These are phyloP conservation scores for Nephila pilipes DNA, from an alignment of 1,140 invertebrate species.

Conservation along the genomic window DNA sequence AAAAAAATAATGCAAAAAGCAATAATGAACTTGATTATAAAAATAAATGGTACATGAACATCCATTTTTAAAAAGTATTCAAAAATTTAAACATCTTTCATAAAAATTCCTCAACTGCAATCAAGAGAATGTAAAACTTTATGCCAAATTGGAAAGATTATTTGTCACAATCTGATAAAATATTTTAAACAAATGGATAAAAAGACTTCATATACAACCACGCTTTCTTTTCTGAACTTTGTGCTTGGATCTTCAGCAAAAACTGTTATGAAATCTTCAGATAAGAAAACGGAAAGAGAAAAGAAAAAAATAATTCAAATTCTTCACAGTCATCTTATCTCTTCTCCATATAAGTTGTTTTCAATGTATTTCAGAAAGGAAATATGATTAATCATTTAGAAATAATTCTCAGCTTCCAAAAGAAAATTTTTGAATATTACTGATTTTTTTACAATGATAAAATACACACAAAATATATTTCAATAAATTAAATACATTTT, in stretches of 20 bases:
- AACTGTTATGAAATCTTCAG: slow-evolving; percentile 64
- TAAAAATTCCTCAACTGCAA: neutral
- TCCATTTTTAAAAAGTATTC: neutral
- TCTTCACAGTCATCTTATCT: slow-evolving; percentile 55
- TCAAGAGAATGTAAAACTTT: neutral
- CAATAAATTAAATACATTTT: neutral
- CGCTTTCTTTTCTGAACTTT: slow-evolving; percentile 52
- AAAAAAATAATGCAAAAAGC: neutral
- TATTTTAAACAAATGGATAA: slow-evolving; percentile 29
- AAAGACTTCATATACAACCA: neutral
- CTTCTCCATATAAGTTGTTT: slow-evolving; percentile 3
- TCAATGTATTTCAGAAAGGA: neutral
- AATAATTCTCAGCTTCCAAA: too few relatives aligned
- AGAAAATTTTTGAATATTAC: too few relatives aligned
- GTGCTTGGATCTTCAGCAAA: slow-evolving; percentile 39
- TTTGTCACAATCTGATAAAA: slow-evolving; percentile 17
- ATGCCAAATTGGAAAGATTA: neutral
- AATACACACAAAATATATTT: neutral
- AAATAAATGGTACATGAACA: neutral
- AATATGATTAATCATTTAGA: neutral
- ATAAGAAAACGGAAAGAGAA: slow-evolving; percentile 50
- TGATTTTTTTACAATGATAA: neutral
- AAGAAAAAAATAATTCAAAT: slow-evolving; percentile 46
- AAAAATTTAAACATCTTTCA: neutral
- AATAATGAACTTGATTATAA: neutral